Conservation (phyloP, 1,140 invertebrate genomes). For the Drosophila kepulauana region DNA sequence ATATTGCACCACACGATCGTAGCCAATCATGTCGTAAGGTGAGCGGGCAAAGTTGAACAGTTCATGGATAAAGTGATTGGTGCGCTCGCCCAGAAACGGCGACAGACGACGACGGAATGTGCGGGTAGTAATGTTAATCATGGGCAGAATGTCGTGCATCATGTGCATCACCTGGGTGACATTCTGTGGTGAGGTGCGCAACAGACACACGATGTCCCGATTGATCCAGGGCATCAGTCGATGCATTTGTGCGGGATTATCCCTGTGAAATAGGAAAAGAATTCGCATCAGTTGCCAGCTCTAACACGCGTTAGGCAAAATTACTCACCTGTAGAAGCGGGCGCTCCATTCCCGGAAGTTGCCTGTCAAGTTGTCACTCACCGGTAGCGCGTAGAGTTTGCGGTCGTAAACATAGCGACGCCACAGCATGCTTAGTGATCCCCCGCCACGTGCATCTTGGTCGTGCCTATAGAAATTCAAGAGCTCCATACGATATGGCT, state of each 20-base stretch:
- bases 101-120: slow-evolving; percentile 89
- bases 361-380: slow-evolving; percentile 88
- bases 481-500: slow-evolving; percentile 70
- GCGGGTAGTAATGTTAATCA: slow-evolving; percentile 90
- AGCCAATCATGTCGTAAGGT: slow-evolving; percentile 93
- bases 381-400: slow-evolving; percentile 90
- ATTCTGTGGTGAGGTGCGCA: slow-evolving; percentile 88
- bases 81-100: slow-evolving; percentile 86
- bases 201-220: slow-evolving; percentile 91
- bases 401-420: slow-evolving; percentile 91
- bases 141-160: slow-evolving; percentile 89
- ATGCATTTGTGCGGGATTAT: slow-evolving; percentile 91
- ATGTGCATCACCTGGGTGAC: slow-evolving; percentile 89
- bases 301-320: too few species aligned
- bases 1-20: slow-evolving; percentile 88
- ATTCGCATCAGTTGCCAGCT: too few species aligned
- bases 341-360: slow-evolving; percentile 90
- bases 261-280: slow-evolving; percentile 85
- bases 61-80: slow-evolving; percentile 95
- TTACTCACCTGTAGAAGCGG: slow-evolving; percentile 89
- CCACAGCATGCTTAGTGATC: slow-evolving; percentile 77
- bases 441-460: slow-evolving; percentile 50
- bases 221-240: slow-evolving; percentile 95
- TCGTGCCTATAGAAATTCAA: slow-evolving; percentile 76
- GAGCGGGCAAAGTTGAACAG: slow-evolving; percentile 94